A percentile compares a stretch with the other conserved stretches of the same genome.
Evolutionary conservation across 2,888 invertebrate genomes (phyloP).

Genomic region (Gymnocheta viridis): DNA sequence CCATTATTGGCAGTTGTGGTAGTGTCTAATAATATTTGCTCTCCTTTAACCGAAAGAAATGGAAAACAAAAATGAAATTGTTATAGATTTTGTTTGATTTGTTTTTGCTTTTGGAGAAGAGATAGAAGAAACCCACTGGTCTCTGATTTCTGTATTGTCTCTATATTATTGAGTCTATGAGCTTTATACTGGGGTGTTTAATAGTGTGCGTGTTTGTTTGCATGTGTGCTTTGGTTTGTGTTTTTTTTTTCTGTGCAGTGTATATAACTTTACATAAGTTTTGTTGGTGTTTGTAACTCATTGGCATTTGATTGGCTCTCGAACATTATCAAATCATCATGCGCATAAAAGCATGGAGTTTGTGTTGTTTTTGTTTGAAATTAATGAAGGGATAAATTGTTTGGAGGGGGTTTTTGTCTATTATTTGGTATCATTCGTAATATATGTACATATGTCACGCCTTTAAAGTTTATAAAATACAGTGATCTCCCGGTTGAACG

Average conservation of each 20-base stretch:
- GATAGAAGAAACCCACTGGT: constrained; percentile 44
- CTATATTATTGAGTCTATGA: constrained; percentile 5
- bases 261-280: constrained; percentile 16
- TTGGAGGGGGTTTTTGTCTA: constrained; percentile 4
- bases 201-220: constrained; percentile 31
- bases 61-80: constrained; percentile 31
- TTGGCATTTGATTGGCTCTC: constrained; percentile 80
- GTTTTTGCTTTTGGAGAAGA: constrained; percentile 26
- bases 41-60: constrained; percentile 24
- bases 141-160: constrained; percentile 16
- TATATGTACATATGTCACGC: constrained; percentile 52
- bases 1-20: not conserved
- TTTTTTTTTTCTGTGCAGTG: not conserved
- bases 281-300: constrained; percentile 73
- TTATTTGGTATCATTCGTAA: constrained; percentile 15
- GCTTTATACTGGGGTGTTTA: constrained; percentile 50
- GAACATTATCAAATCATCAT: constrained; percentile 74
- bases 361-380: constrained; percentile 12
- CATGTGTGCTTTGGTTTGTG: constrained; percentile 17
- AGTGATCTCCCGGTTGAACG: not conserved
- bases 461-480: constrained; percentile 19
- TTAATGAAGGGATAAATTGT: constrained; percentile 39
- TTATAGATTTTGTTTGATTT: constrained; percentile 46
- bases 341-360: constrained; percentile 54
- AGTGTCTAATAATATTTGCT: constrained; percentile 27